These are phyloP conservation scores for Achlya flavicornis DNA, from an alignment of 2,888 invertebrate species.

Conservation along the genomic window DNA sequence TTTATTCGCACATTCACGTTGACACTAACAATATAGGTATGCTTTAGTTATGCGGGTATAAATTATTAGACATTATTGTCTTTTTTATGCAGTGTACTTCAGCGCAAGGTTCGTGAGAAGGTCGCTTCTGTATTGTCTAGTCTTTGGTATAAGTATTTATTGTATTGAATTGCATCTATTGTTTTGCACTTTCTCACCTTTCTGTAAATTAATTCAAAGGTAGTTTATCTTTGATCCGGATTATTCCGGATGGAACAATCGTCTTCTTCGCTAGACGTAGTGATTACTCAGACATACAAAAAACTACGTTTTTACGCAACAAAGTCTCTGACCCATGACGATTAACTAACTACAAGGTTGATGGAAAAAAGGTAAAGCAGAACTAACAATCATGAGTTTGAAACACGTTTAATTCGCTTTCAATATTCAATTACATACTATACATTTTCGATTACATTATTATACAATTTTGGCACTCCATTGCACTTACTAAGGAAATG, in stretches of 20 bases:
- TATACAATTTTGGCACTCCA: background rate
- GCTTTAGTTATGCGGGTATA: background rate
- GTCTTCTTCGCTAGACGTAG: background rate
- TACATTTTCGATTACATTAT: background rate
- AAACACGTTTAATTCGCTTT: background rate
- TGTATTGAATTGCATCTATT: background rate
- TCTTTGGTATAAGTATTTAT: background rate
- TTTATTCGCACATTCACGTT: background rate
- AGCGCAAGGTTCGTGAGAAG: slow-evolving; percentile 9
- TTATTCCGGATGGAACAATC: background rate
- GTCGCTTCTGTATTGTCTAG: slow-evolving; percentile 1
- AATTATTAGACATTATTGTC: slow-evolving; percentile 9
- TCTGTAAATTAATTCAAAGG: background rate
- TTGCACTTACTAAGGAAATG: background rate
- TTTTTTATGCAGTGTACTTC: background rate
- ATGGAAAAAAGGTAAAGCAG: background rate
- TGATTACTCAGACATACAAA: background rate
- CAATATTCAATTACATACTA: background rate
- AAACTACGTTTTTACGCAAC: background rate
- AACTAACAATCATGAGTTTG: background rate
- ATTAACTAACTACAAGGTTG: slow-evolving; percentile 11
- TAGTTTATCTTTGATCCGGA: background rate
- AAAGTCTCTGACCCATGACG: slow-evolving; percentile 5
- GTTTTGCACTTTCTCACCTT: background rate
- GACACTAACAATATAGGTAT: slow-evolving; percentile 6